Conservation (phyloP, 2,113 vertebrate species). For the Sceloporus tristichus region DNA sequence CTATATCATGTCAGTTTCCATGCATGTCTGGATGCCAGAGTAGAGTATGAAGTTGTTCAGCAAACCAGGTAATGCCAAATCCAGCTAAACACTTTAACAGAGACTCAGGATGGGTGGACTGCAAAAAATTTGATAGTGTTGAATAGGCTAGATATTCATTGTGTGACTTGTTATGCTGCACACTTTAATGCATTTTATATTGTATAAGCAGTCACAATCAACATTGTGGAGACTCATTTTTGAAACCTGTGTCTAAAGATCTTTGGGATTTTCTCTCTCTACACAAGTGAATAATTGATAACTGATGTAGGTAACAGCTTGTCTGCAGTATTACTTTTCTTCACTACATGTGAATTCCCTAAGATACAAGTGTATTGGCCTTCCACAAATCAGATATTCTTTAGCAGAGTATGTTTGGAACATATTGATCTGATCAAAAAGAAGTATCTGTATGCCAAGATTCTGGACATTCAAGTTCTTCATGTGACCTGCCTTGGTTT, state of each 20-base stretch:
- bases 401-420: conserved; percentile 41
- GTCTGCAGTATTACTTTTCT: conserved; percentile 47
- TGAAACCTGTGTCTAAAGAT: conserved; percentile 5
- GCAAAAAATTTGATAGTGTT: not conserved
- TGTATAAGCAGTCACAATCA: not conserved
- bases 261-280: conserved; percentile 24
- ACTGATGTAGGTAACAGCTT: conserved; percentile 17
- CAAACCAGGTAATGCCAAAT: not conserved
- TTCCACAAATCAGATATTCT: conserved; percentile 46
- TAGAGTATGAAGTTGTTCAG: not conserved
- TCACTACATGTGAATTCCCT: conserved; percentile 30
- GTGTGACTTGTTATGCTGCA: not conserved
- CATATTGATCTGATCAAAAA: conserved; percentile 58
- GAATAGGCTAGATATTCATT: not conserved
- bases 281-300: conserved; percentile 63
- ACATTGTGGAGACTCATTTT: not conserved
- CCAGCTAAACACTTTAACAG: not conserved
- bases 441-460: conserved; percentile 41
- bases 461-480: conserved; percentile 26
- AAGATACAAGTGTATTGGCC: conserved; percentile 48
- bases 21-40: not conserved
- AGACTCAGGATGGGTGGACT: not conserved
- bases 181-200: not conserved
- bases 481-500: conserved; percentile 39
- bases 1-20: not conserved